Conservation (phyloP, 2,888 invertebrate species). For the Beris chalybata region DNA sequence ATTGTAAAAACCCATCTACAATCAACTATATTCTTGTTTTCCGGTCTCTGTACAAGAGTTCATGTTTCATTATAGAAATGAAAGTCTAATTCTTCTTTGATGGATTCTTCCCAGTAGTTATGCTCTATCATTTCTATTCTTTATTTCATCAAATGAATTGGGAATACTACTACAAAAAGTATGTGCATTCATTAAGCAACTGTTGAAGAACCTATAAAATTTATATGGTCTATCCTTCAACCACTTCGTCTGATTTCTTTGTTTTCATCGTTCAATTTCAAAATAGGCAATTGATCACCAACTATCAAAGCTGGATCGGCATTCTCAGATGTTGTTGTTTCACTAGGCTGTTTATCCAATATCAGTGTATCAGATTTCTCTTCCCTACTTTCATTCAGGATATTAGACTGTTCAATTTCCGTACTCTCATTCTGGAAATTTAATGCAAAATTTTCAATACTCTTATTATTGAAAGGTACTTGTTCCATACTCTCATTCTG, state of each 20-base stretch:
- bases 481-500: slow-evolving; percentile 10
- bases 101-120: slow-evolving; percentile 41
- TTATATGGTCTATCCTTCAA: too few relatives aligned
- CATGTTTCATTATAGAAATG: slow-evolving; percentile 41
- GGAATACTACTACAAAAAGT: too few relatives aligned
- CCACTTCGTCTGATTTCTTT: too few relatives aligned
- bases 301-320: too few relatives aligned
- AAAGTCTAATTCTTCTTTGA: slow-evolving; percentile 41
- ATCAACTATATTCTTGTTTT: too few relatives aligned
- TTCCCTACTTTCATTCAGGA: slow-evolving; percentile 4
- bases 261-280: too few relatives aligned
- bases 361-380: slow-evolving; percentile 6
- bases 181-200: too few relatives aligned
- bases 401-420: slow-evolving; percentile 26
- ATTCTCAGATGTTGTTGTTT: too few relatives aligned
- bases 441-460: not conserved
- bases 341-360: slow-evolving; percentile 6
- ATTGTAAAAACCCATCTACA: too few relatives aligned
- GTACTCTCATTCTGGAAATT: slow-evolving; percentile 34
- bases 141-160: slow-evolving; percentile 38
- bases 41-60: slow-evolving; percentile 37
- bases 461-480: slow-evolving; percentile 3
- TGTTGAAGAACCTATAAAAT: too few relatives aligned
- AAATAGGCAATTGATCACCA: too few relatives aligned
- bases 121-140: slow-evolving; percentile 34